phyloP scores from a whole-genome alignment of 2,888 invertebrate species.

The Clostera curtula region DNA sequence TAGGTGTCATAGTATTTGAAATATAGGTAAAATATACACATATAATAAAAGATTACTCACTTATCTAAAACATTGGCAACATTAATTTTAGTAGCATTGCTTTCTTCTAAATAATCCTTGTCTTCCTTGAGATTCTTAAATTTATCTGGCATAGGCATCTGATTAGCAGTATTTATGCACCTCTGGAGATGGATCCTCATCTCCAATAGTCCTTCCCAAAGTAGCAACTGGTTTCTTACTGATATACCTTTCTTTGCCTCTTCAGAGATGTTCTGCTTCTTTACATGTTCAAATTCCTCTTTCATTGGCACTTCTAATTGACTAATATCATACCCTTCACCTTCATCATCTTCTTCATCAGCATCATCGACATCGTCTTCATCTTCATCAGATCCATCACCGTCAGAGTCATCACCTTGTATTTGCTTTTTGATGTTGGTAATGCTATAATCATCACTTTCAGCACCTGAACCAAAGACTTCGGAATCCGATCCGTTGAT shows the following conservation, averaged over 20 bases:
- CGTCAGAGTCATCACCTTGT: conserved; percentile 22
- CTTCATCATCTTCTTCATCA: conserved; percentile 37
- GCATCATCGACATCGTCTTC: conserved; percentile 28
- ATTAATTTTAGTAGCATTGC: conserved; percentile 67
- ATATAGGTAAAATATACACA: not conserved
- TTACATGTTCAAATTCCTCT: conserved; percentile 74
- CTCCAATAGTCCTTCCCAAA: conserved; percentile 92
- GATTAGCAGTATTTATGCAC: conserved; percentile 83
- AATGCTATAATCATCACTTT: conserved; percentile 43
- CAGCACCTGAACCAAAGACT: conserved; percentile 29
- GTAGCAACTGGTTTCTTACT: conserved; percentile 80
- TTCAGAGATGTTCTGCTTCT: conserved; percentile 66
- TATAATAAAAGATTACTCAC: conserved; percentile 31
- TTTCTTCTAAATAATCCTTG: conserved; percentile 66
- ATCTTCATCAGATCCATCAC: conserved; percentile 23
- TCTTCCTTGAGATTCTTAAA: conserved; percentile 63
- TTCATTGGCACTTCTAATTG: conserved; percentile 60
- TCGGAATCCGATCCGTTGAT: conserved; percentile 18
- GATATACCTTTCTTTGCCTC: conserved; percentile 80
- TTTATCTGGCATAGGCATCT: conserved; percentile 80
- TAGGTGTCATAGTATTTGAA: too few relatives aligned
- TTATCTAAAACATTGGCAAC: conserved; percentile 78
- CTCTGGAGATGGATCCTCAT: conserved; percentile 92
- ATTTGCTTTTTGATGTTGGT: conserved; percentile 35
- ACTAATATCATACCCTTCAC: conserved; percentile 60